These are phyloP conservation scores for Pangasius larnaudii DNA, from an alignment of 2,797 vertebrate genomes.

Conservation along the genomic window DNA sequence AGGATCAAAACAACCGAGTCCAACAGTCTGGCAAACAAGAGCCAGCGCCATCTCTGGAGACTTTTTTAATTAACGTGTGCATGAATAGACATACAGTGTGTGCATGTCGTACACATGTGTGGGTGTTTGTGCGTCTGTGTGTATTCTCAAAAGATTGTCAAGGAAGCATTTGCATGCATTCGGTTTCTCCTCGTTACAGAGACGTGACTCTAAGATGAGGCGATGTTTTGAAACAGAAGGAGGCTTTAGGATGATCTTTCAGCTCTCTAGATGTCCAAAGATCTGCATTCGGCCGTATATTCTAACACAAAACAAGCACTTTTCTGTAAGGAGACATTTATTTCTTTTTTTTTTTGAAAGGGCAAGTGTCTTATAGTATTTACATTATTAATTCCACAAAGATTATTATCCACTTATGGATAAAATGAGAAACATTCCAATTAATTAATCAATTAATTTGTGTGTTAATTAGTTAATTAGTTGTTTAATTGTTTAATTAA, in stretches of 20 bases:
- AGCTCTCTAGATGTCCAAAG: neutral
- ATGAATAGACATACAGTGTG: neutral
- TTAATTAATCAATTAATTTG: too few species aligned
- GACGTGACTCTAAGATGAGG: neutral
- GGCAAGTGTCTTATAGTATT: too few species aligned
- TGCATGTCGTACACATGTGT: neutral
- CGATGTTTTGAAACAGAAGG: neutral
- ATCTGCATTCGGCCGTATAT: neutral
- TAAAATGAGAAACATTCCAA: neutral
- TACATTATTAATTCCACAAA: too few species aligned
- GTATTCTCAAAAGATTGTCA: conserved; percentile 3
- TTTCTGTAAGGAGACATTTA: too few species aligned
- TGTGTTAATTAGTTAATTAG: too few species aligned
- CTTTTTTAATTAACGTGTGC: neutral
- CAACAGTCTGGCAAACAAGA: conserved; percentile 18
- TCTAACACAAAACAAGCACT: neutral
- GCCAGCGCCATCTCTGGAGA: neutral
- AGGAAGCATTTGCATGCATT: conserved; percentile 11
- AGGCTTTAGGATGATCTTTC: neutral
- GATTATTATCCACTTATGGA: too few species aligned
- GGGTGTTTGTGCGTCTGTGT: conserved; percentile 24
- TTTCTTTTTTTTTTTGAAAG: too few species aligned
- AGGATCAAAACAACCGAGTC: conserved; percentile 7
- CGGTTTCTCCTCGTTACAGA: neutral
- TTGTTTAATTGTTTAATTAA: too few species aligned